phyloP scores from a whole-genome alignment of 2,113 vertebrate genomes.

The Larimichthys crocea region DNA sequence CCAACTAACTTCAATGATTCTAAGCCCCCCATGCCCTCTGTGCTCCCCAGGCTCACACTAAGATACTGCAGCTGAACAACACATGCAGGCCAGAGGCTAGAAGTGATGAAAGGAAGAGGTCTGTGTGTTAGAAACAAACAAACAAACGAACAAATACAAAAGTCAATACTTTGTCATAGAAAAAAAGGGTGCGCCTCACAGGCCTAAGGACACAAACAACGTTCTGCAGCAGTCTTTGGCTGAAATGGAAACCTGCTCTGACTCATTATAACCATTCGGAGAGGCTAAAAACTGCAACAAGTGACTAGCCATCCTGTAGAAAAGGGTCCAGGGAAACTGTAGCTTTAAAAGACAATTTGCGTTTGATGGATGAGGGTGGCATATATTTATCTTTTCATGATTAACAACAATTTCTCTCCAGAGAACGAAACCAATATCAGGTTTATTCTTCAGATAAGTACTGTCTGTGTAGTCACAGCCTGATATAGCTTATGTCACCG shows the following conservation, averaged over 20 bases:
- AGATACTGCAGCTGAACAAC: conserved; percentile 54
- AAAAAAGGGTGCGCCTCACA: conserved; percentile 26
- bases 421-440: conserved; percentile 38
- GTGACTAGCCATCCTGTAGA: neutral
- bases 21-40: conserved; percentile 57
- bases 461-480: conserved; percentile 22
- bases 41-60: conserved; percentile 49
- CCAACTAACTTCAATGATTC: conserved; percentile 52
- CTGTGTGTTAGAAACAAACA: conserved; percentile 48
- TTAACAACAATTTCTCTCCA: conserved; percentile 13
- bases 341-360: neutral
- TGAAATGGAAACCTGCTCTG: conserved; percentile 4
- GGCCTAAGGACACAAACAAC: conserved; percentile 20
- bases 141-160: conserved; percentile 28
- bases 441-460: conserved; percentile 29
- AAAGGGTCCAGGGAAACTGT: neutral
- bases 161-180: conserved; percentile 35
- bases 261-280: conserved; percentile 10
- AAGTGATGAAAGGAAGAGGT: conserved; percentile 33
- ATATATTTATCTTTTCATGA: conserved; percentile 45
- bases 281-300: neutral
- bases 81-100: conserved; percentile 53
- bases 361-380: neutral
- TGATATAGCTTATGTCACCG: conserved; percentile 25
- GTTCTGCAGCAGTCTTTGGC: neutral